These are phyloP conservation scores for Mustelus asterias DNA, from an alignment of 2,113 vertebrate species.

Conservation along the genomic window DNA sequence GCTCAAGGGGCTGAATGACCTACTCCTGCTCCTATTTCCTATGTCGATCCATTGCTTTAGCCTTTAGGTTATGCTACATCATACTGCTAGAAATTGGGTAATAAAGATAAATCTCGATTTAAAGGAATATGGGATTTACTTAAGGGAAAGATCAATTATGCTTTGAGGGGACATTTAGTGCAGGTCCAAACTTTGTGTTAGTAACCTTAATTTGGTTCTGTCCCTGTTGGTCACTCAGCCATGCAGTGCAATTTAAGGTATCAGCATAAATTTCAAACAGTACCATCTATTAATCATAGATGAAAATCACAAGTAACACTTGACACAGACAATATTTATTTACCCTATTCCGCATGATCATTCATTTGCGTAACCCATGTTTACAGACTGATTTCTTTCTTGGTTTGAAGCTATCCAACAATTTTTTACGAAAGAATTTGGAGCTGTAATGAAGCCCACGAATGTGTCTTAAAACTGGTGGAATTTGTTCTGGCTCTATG, in stretches of 20 bases:
- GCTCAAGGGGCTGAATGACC: too few relatives aligned
- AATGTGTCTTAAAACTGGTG: conserved; percentile 42
- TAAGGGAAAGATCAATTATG: neutral
- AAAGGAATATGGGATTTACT: neutral
- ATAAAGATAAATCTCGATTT: neutral
- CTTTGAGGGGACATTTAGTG: neutral
- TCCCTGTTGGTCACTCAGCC: neutral
- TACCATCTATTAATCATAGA: neutral
- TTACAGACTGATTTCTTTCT: neutral
- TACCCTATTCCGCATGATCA: neutral
- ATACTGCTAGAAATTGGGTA: neutral
- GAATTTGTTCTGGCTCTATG: conserved; percentile 39
- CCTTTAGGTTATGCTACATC: neutral
- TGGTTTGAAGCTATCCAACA: conserved; percentile 42
- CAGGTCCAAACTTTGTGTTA: neutral
- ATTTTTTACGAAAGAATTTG: conserved; percentile 42
- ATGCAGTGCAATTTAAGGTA: neutral
- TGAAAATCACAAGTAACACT: neutral
- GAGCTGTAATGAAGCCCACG: conserved; percentile 41
- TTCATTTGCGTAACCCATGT: neutral
- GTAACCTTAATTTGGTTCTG: neutral
- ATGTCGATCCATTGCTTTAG: neutral
- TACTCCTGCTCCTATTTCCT: too few relatives aligned
- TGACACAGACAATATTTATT: neutral
- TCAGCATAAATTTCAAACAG: neutral